A percentile compares a stretch with the other conserved stretches of the same genome.
Evolutionary conservation across 1,140 invertebrate genomes (phyloP).

Genomic region (Macrocentrus cingulum): DNA sequence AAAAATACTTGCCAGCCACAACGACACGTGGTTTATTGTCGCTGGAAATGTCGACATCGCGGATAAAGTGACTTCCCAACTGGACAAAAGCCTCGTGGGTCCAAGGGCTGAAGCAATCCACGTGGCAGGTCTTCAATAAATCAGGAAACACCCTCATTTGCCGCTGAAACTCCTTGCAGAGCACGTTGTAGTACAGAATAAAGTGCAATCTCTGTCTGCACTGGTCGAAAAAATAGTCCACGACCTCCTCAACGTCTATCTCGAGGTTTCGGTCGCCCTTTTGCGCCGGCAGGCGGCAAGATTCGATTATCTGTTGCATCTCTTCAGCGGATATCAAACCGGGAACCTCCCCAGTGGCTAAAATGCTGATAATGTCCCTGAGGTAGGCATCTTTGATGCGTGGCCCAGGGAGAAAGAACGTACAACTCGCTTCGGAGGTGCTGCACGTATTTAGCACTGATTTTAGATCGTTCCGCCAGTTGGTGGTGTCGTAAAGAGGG

Average conservation of each 20-base stretch:
- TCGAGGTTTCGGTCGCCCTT: slow-evolving; percentile 60
- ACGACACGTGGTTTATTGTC: slow-evolving; percentile 57
- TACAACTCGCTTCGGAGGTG: slow-evolving; percentile 59
- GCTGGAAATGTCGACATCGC: slow-evolving; percentile 58
- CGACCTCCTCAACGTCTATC: slow-evolving; percentile 61
- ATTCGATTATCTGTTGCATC: slow-evolving; percentile 63
- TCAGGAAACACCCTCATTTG: slow-evolving; percentile 65
- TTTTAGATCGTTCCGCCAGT: slow-evolving; percentile 68
- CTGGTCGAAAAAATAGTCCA: slow-evolving; percentile 65
- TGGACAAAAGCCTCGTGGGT: slow-evolving; percentile 70
- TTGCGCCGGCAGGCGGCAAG: slow-evolving; percentile 54
- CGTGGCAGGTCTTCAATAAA: slow-evolving; percentile 71
- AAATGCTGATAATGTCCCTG: slow-evolving; percentile 64
- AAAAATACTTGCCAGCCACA: slow-evolving; percentile 64
- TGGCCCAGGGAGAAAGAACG: slow-evolving; percentile 65
- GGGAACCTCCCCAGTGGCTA: slow-evolving; percentile 68
- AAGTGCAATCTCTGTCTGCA: slow-evolving; percentile 70
- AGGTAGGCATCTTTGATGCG: slow-evolving; percentile 63
- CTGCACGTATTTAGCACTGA: slow-evolving; percentile 62
- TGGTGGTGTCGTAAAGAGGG: slow-evolving; percentile 58
- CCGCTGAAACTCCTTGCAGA: slow-evolving; percentile 41
- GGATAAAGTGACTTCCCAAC: slow-evolving; percentile 68
- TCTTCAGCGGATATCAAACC: slow-evolving; percentile 66
- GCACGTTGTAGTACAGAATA: slow-evolving; percentile 64
- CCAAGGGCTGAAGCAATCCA: slow-evolving; percentile 75